Percentiles rank a stretch among this genome's conserved stretches.
Conservation (phyloP, 2,113 vertebrate species). For the Sakesphorus luctuosus region DNA sequence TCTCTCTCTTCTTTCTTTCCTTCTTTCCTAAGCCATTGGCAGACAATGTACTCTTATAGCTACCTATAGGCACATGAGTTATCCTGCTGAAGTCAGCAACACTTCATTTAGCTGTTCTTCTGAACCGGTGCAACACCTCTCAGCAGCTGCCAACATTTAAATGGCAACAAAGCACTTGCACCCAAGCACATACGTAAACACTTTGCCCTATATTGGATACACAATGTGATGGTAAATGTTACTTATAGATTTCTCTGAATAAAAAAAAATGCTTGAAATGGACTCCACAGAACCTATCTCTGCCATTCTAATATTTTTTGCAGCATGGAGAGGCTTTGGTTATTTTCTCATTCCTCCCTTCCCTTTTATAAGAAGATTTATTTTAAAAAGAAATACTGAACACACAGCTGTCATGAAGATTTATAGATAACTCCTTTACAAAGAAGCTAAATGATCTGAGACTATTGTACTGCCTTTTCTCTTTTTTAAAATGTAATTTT, state of each 20-base stretch:
- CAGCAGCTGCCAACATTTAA: background rate
- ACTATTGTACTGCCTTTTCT: constrained; percentile 1
- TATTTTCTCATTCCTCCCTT: background rate
- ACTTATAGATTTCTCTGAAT: background rate
- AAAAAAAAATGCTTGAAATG: background rate
- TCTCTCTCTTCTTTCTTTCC: background rate
- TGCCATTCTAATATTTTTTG: background rate
- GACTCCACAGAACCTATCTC: background rate
- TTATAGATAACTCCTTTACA: constrained; percentile 45
- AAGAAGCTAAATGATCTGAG: constrained; percentile 26
- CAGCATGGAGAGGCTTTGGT: background rate
- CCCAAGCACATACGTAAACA: background rate
- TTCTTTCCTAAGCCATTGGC: background rate
- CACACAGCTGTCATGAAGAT: constrained; percentile 31
- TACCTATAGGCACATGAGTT: background rate
- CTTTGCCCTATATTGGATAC: background rate
- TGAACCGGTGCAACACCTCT: background rate
- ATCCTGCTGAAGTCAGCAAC: background rate
- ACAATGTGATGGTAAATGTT: background rate
- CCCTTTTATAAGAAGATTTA: background rate
- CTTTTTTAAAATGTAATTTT: constrained; percentile 33
- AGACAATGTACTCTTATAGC: background rate
- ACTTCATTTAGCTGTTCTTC: background rate
- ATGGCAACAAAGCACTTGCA: background rate
- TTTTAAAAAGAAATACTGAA: constrained; percentile 33